phyloP scores from a whole-genome alignment of 2,797 vertebrate species.

The Prionace glauca region DNA sequence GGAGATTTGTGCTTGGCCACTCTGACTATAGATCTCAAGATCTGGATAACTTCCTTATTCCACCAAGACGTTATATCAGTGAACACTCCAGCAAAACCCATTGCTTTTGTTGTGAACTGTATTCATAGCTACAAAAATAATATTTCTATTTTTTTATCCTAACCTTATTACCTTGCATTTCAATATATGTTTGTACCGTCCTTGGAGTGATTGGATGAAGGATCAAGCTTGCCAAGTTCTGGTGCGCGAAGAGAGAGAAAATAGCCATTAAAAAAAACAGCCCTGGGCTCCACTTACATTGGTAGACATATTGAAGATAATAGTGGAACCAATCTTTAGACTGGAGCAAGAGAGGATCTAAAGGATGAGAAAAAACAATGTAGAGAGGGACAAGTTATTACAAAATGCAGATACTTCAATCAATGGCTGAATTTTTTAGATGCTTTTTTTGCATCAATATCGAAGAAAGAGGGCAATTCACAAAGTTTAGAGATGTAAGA shows the following conservation, averaged over 20 bases:
- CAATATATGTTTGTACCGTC: too few relatives aligned
- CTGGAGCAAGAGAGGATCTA: not conserved
- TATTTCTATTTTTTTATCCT: too few relatives aligned
- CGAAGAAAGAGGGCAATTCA: not conserved
- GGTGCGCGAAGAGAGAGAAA: not conserved
- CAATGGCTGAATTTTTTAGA: not conserved
- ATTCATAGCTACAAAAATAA: too few relatives aligned
- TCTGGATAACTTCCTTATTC: too few relatives aligned
- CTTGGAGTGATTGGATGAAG: too few relatives aligned
- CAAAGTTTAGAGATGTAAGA: not conserved
- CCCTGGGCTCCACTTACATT: not conserved
- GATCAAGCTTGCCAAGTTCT: not conserved
- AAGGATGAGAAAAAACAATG: not conserved
- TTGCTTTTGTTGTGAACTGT: too few relatives aligned
- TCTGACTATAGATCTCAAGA: too few relatives aligned
- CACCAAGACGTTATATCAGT: too few relatives aligned
- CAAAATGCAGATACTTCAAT: not conserved
- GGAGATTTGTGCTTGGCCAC: too few relatives aligned
- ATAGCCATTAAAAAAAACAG: not conserved
- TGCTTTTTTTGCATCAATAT: not conserved
- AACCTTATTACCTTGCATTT: too few relatives aligned
- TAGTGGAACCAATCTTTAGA: not conserved
- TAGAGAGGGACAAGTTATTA: not conserved
- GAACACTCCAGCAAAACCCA: too few relatives aligned
- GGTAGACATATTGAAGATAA: not conserved